These are phyloP conservation scores for Panurus biarmicus DNA, from an alignment of 2,113 vertebrate genomes.

Conservation along the genomic window DNA sequence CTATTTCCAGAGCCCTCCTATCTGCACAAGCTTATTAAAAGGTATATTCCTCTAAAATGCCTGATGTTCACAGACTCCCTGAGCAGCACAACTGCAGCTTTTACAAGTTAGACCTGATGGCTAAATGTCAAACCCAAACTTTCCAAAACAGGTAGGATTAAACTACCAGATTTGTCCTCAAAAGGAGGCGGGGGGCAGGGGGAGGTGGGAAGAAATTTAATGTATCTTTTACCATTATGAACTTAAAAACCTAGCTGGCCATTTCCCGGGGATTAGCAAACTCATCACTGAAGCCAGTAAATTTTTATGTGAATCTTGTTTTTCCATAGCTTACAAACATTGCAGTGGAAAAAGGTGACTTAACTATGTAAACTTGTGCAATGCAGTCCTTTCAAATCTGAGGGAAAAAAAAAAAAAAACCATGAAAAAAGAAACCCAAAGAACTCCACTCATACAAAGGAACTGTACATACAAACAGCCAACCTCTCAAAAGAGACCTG, in stretches of 20 bases:
- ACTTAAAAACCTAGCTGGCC: background rate
- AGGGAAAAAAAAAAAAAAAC: fast-evolving
- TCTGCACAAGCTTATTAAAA: background rate
- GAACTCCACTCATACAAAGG: background rate
- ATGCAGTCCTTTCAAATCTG: background rate
- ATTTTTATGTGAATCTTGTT: background rate
- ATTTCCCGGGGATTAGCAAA: background rate
- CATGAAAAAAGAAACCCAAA: background rate
- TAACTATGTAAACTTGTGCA: background rate
- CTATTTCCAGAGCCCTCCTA: background rate
- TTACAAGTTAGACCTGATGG: background rate
- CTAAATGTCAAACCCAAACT: background rate
- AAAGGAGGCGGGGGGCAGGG: fast-evolving
- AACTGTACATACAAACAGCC: fast-evolving
- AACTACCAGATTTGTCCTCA: background rate
- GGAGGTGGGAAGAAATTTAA: fast-evolving
- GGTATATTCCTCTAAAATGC: background rate
- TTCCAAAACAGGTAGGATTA: background rate
- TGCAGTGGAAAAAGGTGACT: background rate
- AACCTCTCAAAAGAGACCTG: background rate
- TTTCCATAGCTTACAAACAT: background rate
- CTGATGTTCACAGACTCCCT: background rate
- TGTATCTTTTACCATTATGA: background rate
- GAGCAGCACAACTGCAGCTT: background rate
- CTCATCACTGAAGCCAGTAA: background rate